Percentiles rank a stretch among this genome's conserved stretches.
Conservation (phyloP, 2,113 vertebrate genomes). For the Paraplagusia blochii region DNA sequence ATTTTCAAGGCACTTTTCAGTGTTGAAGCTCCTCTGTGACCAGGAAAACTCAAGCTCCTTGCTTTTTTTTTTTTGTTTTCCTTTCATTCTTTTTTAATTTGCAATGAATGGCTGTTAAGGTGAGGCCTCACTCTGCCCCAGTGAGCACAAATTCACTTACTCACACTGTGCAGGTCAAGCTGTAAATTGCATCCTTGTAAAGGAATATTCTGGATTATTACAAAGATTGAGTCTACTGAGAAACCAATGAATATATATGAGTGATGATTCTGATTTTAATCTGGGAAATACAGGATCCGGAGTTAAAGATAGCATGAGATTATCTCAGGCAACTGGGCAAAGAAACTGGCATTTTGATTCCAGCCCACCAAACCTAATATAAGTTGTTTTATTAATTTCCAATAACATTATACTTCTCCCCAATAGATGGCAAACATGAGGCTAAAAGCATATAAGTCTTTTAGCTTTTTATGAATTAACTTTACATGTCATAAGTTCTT, state of each 20-base stretch:
- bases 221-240: neutral
- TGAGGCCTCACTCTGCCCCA: neutral
- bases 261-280: neutral
- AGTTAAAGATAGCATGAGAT: neutral
- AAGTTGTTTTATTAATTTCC: no score
- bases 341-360: no score
- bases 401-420: no score
- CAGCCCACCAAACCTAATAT: no score
- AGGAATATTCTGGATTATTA: slow-evolving; percentile 14
- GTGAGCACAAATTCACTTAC: neutral
- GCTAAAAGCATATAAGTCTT: no score
- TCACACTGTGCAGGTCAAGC: neutral
- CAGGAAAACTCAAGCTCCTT: neutral
- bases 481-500: no score
- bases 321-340: no score
- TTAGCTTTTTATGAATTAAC: no score
- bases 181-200: slow-evolving; percentile 2
- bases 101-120: neutral
- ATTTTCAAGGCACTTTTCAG: slow-evolving; percentile 3
- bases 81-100: slow-evolving; percentile 16
- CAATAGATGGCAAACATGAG: no score
- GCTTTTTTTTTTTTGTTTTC: neutral
- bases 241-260: neutral
- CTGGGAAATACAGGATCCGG: neutral
- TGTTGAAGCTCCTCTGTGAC: neutral